Percentiles rank a stretch among this genome's conserved stretches.
Evolutionary conservation across 2,888 invertebrate genomes (phyloP).

Genomic region (Apodemia hepburni): DNA sequence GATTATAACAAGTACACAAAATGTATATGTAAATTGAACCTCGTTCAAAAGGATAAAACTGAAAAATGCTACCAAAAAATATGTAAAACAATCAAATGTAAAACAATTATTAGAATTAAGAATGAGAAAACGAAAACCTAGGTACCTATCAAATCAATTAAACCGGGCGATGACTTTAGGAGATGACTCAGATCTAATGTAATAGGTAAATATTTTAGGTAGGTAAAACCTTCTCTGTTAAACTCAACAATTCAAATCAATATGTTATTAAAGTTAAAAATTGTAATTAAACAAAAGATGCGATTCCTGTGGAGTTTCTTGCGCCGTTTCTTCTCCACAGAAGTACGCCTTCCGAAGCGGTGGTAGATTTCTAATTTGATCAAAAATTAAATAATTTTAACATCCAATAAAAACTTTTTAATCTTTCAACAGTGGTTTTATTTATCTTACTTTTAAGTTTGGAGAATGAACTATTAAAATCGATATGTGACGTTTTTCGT

Average conservation of each 20-base stretch:
- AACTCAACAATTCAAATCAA: constrained; percentile 4
- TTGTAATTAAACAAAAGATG: constrained; percentile 30
- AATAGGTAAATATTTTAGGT: constrained; percentile 12
- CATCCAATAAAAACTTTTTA: constrained; percentile 21
- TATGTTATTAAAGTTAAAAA: constrained; percentile 17
- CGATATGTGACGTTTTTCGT: not conserved
- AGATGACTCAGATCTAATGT: constrained; percentile 14
- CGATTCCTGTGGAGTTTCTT: constrained; percentile 62
- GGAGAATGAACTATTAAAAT: not conserved
- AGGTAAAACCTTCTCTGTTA: constrained; percentile 14
- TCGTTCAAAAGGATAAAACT: not conserved
- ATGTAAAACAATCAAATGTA: not conserved
- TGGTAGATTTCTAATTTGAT: constrained; percentile 33
- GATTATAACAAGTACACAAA: constrained; percentile 17
- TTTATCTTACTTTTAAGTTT: constrained; percentile 30
- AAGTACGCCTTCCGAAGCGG: constrained; percentile 63
- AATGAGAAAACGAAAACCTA: not conserved
- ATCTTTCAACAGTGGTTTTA: constrained; percentile 43
- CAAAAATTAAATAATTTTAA: constrained; percentile 19
- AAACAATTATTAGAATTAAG: constrained; percentile 1
- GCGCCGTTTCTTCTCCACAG: constrained; percentile 68
- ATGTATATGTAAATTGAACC: constrained; percentile 7
- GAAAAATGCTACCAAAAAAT: not conserved
- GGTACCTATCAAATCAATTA: constrained; percentile 1
- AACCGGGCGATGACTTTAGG: constrained; percentile 36